Evolutionary conservation across 2,797 vertebrate species (phyloP), one percentile per base, ranked within the genome.

Genomic region (Coccyzus lansbergi): DNA sequence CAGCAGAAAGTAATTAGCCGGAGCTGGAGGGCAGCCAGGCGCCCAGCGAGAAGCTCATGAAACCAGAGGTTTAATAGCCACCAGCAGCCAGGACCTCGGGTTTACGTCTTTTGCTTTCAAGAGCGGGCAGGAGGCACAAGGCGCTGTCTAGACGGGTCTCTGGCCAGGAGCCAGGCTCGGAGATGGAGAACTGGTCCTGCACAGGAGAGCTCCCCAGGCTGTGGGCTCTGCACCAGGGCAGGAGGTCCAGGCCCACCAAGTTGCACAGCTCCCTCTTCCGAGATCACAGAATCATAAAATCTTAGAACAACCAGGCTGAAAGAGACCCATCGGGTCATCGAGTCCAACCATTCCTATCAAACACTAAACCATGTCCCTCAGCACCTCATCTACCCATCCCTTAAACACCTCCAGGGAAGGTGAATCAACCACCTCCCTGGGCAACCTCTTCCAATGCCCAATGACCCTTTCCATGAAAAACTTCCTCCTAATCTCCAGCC

Each of bases 1-100:
- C 93, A 89, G 86, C 90, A 89, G 68, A 86, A 83, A 53, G 62
- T 56, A 92, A 94, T 94, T 89, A 89, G 86, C 81, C 16, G 3
- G 26, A 46, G 82, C 77, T 94, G 93, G 93, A 49, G 0, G 52
- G 68, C 72, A 7, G 92, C 92, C 92, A 93, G 83, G 55, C 25
- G 24, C 74, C 59, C 69, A 7, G 76, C 81, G 65, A 71, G 60
- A 40, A 34, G 72, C 89, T 86, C 48, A 4, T 92, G 90, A 94
- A 92, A 75, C 3, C 4, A 25, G 67, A 75, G 71, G 68, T 89
- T 92, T 92, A 83, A 89, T 4, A 83, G 92, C 71, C 40, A 13
- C 33, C 64, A 77, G 88, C 88, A 85, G 88, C 81, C 86, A 51
- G 82, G 85, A 65, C 77, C 77, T 56, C 3, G 2, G n/a, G 22